Evolutionary conservation across 2,113 vertebrate genomes (phyloP), one percentile per base, ranked within the genome.

Genomic region (Hepsetus odoe): DNA sequence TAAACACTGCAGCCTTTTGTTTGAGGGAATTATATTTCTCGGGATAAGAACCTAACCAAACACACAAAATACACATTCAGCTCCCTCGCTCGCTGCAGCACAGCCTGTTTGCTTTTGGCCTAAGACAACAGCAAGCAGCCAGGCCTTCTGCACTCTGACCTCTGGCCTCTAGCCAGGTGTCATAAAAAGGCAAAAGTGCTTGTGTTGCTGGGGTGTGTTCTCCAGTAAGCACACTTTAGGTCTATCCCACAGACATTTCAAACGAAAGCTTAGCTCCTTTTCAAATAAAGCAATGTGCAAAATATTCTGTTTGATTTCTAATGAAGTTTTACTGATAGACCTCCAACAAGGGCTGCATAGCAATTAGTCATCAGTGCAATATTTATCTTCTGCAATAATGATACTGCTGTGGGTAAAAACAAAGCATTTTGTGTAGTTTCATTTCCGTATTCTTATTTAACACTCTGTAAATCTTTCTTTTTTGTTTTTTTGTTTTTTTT

Each of bases 91-190:
- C 68, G 58, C 20, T 53, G 22, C 18, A 18, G 71, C 14, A 20
- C 53, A n/a, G 22, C 66, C 72, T 71, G 72, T 80, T 67, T 81
- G 64, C 74, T 77, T 79, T 66, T 2, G 62, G 72, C 66, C 56
- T 65, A 26, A 66, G 74, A 71, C 74, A 55, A 66, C 46, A 71
- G 79, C 68, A 24, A 74, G 24, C 30, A 64, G 53, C 51, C 32
- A 70, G 76, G 64, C 35, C 38, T 61, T 42, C 66, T 73, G 56
- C 22, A 49, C 76, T 56, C 33, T 81, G 53, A 72, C 72, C 79
- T 78, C n/a, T 79, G 75, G 46, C 68, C 76, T 78, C 16, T 79
- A 72, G 46, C 67, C 76, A 80, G 74, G 66, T 80, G 80, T 56
- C 62, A 46, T 74, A 59, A 84, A 56, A 84, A 80, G 56, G 55